Evolutionary conservation across 1,140 invertebrate genomes (phyloP), one percentile per base, ranked within the genome.

Genomic region (Oreohelix idahoensis): DNA sequence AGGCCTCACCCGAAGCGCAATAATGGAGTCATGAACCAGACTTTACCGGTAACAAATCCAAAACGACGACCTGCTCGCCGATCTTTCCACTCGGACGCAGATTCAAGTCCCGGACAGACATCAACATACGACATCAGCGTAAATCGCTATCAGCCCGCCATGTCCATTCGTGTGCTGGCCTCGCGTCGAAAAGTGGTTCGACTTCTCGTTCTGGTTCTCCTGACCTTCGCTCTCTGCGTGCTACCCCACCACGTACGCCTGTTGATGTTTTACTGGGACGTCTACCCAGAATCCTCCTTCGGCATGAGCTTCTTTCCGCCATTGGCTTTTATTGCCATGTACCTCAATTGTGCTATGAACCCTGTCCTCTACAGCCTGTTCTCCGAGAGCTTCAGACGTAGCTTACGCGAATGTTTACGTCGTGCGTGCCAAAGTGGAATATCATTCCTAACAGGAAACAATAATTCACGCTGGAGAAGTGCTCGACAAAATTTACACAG

Each of bases 141-240:
- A 26, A 96, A 96, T 38, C 63, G 75, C 74, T 75, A 74, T 20
- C 80, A 75, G 26, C 66, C 84, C 23, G 63, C 83, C 51, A 84
- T 77, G 63, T 83, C 83, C 10, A 38, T 84, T 15, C 84, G 84
- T 23, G 90, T 91, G 0, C 83, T 92, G 10, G 84, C 87, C 38
- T 88, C 91, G 29, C 86, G 93, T 29, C 83, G 92, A 5, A 90
- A 91, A 79, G 93, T 94, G 20, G 92, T 93, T 76, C 94, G 96
- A 71, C 96, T 97, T 94, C 93, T 97, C 45, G 95, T 97, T 38
- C 95, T 96, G 5, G 95, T 97, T 15, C 96, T 97, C 23, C 92
- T 96, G 58, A 95, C 96, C 73, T 97, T 97, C 91, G 96, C 96
- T 1, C 85, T 97, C 20, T 97, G 96, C 93, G 96, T 97, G 92